Percentiles rank a stretch among this genome's conserved stretches.
Evolutionary conservation across 2,797 vertebrate genomes (phyloP).

Genomic region (Myripristis murdjan): DNA sequence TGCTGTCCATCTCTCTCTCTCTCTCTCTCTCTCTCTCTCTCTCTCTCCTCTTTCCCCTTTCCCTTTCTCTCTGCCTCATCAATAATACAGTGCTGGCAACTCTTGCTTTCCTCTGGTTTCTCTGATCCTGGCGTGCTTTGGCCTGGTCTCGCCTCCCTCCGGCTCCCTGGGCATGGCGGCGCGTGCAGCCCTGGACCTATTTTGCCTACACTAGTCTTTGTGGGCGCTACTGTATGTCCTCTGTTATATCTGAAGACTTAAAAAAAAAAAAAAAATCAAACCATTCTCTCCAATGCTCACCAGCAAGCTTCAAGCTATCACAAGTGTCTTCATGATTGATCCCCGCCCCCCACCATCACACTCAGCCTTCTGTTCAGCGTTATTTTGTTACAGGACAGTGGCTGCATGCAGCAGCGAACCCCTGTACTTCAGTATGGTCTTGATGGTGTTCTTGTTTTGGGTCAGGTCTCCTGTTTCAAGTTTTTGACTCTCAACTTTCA

Average conservation of each 20-base stretch:
- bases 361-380: neutral
- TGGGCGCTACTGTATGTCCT: slow-evolving; percentile 48
- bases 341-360: slow-evolving; percentile 12
- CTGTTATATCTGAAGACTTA: slow-evolving; percentile 67
- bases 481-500: too few species aligned
- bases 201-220: slow-evolving; percentile 66
- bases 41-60: slow-evolving; percentile 43
- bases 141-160: slow-evolving; percentile 75
- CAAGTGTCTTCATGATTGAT: slow-evolving; percentile 19
- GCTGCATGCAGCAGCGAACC: neutral
- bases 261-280: slow-evolving; percentile 61
- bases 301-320: slow-evolving; percentile 51
- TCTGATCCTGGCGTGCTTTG: slow-evolving; percentile 78
- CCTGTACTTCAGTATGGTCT: neutral
- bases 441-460: neutral
- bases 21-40: slow-evolving; percentile 32
- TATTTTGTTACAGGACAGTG: slow-evolving; percentile 3
- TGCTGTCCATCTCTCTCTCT: slow-evolving; percentile 22
- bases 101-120: slow-evolving; percentile 74
- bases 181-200: slow-evolving; percentile 65
- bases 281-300: slow-evolving; percentile 42
- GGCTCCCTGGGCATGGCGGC: slow-evolving; percentile 74
- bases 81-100: slow-evolving; percentile 86
- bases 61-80: slow-evolving; percentile 79
- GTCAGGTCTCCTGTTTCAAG: too few species aligned